Evolutionary conservation across 2,797 vertebrate species (phyloP), one percentile per base, ranked within the genome.

Genomic region (Aphelocoma californica): DNA sequence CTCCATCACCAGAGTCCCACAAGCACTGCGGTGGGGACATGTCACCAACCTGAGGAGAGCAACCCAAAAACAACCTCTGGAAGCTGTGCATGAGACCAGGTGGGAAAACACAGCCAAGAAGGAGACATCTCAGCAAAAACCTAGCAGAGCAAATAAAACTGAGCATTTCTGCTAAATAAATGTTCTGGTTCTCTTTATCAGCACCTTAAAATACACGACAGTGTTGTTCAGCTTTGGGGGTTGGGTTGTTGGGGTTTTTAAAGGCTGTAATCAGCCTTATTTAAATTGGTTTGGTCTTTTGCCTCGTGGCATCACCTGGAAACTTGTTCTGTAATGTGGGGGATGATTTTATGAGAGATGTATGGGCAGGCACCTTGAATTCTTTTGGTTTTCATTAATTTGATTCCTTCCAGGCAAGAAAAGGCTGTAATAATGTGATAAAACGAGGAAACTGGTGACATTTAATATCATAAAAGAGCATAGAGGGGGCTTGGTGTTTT

Each of bases 401-500:
- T 93, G 87, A 86, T 94, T 80, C 93, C 89, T 97, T 96, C 70
- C 77, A 96, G 86, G 92, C 95, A 95, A 96, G 92, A 64, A 95
- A 88, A 93, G 28, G 56, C 90, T 97, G 95, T 96, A 97, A 92
- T 86, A 97, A 96, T 50, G 65, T 91, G 84, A 93, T 97, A 96
- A 97, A 97, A 96, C 23, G 90, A 94, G 80, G 92, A 93, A 97
- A 96, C 72, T 88, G 87, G 92, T 94, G 94, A 97, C 93, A 97
- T 97, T 97, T 97, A 96, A 97, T 98, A 97, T 94, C 95, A 94
- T 91, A 96, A 96, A 94, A 81, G 48, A 93, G 67, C 90, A 94
- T 58, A 77, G 81, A 94, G 85, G 66, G 51, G 82, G 74, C 61
- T 92, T 50, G 93, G 83, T 96, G 95, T 92, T 96, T 96, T 93